These are phyloP conservation scores for Aleadryas rufinucha DNA, from an alignment of 2,113 vertebrate species.

Conservation along the genomic window DNA sequence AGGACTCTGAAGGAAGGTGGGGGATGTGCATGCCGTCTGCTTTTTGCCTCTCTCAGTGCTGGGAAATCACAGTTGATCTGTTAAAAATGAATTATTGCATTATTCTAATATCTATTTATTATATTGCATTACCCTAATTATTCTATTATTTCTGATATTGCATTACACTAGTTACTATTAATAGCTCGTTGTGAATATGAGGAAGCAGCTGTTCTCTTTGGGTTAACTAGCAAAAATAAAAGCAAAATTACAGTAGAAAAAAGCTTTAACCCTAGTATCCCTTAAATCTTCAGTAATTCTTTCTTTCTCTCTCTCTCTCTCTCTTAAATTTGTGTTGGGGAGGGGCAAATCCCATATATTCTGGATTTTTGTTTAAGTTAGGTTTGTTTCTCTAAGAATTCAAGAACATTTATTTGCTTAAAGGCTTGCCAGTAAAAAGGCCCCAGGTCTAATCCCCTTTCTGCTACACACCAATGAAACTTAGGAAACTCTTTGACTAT, in stretches of 20 bases:
- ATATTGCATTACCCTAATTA: background rate
- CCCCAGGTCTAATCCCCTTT: slow-evolving; percentile 63
- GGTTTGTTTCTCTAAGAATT: slow-evolving; percentile 54
- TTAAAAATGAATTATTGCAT: background rate
- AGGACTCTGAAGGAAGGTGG: background rate
- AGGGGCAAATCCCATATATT: slow-evolving; percentile 2
- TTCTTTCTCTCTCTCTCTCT: background rate
- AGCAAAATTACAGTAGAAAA: background rate
- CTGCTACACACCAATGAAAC: slow-evolving; percentile 62
- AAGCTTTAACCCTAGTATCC: background rate
- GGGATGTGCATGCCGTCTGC: accelerated
- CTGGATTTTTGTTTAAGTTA: slow-evolving; percentile 38
- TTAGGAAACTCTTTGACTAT: slow-evolving; percentile 65
- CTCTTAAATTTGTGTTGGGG: background rate
- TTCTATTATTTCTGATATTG: background rate
- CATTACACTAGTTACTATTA: background rate
- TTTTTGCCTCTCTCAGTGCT: background rate
- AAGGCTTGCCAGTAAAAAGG: slow-evolving; percentile 65
- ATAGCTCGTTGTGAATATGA: background rate
- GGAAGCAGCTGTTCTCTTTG: background rate
- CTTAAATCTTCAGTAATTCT: background rate
- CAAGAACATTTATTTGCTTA: slow-evolving; percentile 61
- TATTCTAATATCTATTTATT: background rate
- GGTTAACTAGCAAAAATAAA: background rate
- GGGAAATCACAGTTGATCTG: background rate